Percentiles rank a stretch among this genome's conserved stretches.
Conservation (phyloP, 2,888 invertebrate species). For the Cantharis lateralis region DNA sequence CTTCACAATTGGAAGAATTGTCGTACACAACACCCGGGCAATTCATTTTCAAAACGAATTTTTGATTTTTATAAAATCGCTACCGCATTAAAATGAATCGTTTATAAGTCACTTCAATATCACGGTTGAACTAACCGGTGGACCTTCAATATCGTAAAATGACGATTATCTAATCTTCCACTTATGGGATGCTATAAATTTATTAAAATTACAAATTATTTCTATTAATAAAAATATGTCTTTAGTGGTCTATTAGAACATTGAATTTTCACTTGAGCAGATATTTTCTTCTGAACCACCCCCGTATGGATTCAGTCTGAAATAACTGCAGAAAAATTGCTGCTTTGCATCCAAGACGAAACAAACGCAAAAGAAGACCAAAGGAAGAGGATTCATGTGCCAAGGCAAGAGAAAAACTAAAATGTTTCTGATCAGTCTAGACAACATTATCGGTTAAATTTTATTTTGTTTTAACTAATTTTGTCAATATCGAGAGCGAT, state of each 20-base stretch:
- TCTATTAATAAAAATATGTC: background rate
- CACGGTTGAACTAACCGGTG: conserved; percentile 8
- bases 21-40: background rate
- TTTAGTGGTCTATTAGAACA: background rate
- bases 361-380: background rate
- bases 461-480: background rate
- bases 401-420: background rate
- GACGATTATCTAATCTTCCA: conserved; percentile 15
- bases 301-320: background rate
- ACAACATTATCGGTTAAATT: background rate
- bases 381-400: no score
- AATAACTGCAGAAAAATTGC: background rate
- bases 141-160: conserved; percentile 10
- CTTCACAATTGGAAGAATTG: background rate
- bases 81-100: background rate
- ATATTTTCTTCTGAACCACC: background rate
- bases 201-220: background rate
- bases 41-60: background rate
- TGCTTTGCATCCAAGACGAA: background rate
- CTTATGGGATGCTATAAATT: background rate
- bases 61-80: background rate
- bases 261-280: background rate
- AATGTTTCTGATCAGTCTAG: background rate
- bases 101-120: background rate
- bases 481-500: background rate